Evolutionary conservation across 2,113 vertebrate species (phyloP), one percentile per base, ranked within the genome.

Genomic region (Crotalus helleri): DNA sequence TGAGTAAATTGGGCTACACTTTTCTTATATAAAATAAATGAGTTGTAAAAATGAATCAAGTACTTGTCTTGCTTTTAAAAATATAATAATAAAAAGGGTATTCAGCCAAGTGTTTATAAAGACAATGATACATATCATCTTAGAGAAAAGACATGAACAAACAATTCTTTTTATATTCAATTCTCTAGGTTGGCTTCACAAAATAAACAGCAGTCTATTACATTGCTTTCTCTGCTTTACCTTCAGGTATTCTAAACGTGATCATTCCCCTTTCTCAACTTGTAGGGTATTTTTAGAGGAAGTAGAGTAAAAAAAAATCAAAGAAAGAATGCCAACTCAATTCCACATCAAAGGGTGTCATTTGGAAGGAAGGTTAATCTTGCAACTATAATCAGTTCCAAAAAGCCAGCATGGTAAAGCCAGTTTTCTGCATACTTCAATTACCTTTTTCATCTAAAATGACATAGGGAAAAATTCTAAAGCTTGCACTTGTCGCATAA

Each of bases 331-430:
- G 46, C 54, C 85, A 74, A 92, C 69, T 90, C 64, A 33, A 2
- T 93, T 87, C 88, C 61, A 93, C 88, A 93, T 93, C 92, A 93
- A 93, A 93, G 55, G 53, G 54, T 61, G 23, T 61, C 57, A 81
- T 90, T 90, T 46, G 49, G 74, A 86, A 44, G n/a, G 90, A 90
- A 90, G 55, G 44, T 61, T 90, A 55, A 51, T 90, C 88, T 90
- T 17, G 11, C 46, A 44, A 86, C 55, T 54, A 53, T 49, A 85
- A 23, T 53, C 92, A 53, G 46, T 90, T 90, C 39, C 88, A 53
- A 49, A 51, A 93, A 93, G 89, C 26, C 89, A 61, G 88, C 46
- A 86, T 24, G 51, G 39, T 59, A 51, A 85, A 86, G 54, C 58
- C 69, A 46, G 46, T 85, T 2, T 61, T 46, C 69, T 29, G 2